phyloP scores from a whole-genome alignment of 2,113 vertebrate species.

The Eolophus roseicapilla region DNA sequence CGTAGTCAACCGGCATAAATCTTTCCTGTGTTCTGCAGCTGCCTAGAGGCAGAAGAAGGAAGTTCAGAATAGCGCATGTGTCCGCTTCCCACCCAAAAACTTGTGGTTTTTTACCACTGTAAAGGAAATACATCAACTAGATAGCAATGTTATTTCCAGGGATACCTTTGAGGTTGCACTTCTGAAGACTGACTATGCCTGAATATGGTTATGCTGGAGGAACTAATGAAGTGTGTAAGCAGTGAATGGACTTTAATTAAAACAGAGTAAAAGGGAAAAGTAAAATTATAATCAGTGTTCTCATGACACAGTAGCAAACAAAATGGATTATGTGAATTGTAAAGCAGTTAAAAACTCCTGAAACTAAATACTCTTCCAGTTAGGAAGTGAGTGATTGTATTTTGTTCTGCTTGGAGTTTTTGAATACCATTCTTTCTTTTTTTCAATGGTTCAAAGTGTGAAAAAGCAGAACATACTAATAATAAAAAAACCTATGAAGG shows the following conservation, averaged over 20 bases:
- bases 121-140: neutral
- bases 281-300: neutral
- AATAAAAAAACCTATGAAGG: neutral
- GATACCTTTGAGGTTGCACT: neutral
- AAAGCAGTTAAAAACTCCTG: neutral
- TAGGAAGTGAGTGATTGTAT: neutral
- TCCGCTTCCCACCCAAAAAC: rapidly evolving
- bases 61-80: neutral
- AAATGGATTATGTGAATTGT: neutral
- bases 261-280: neutral
- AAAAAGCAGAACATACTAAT: neutral
- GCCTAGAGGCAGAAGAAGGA: neutral
- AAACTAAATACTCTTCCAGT: neutral
- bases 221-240: neutral
- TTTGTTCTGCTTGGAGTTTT: neutral
- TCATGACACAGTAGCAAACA: neutral
- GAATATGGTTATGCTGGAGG: neutral
- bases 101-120: neutral
- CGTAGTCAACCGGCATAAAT: neutral
- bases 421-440: neutral
- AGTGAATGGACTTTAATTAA: neutral
- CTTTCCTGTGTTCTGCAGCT: neutral
- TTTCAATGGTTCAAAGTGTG: neutral
- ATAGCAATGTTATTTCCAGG: neutral
- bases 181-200: neutral